Evolutionary conservation across 2,888 invertebrate species (phyloP), one percentile per base, ranked within the genome.

Genomic region (Limenitis camilla): DNA sequence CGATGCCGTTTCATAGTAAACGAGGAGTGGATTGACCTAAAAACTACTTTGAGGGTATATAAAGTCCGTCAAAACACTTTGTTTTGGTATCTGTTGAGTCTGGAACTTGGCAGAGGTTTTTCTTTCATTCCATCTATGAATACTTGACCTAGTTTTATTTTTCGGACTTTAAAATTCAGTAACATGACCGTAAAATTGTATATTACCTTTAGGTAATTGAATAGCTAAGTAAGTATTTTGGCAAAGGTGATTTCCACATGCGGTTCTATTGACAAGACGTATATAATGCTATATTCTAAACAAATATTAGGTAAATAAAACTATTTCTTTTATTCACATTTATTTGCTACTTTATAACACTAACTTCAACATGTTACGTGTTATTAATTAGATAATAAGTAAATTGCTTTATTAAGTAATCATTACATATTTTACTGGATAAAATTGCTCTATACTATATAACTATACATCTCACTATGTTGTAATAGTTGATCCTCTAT

Each of bases 1-100:
- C 44, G 29, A 35, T 40, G 44, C 39, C 32, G 40, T 43, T 43
- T 50, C 39, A 27, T 50, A 29, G 33, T 10, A 43, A 50, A 40
- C 31, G 29, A 33, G 30, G 45, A 43, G 27, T 29, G 30, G 30
- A 49, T 42, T 42, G 42, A 42, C 35, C 49, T 49, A 36, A 35
- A 41, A 41, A 41, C 19, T 42, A 0, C 6, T 43, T 33, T 32
- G 32, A 32, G 8, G 8, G 9, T 42, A 32, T 2, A 11, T 9
- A 5, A n/a, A 42, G 32, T 31, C 7, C 10, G 41, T 41, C 41
- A 2, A 5, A 5, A 30, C 6, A 10, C n/a, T 29, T n/a, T 29
- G 10, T 30, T 29, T 41, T 41, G 9, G 29, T 29, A 9, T 29
- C 30, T 41, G 28, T 41, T 41, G 10, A 28, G 29, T 28, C 27